Conservation (phyloP, 2,888 invertebrate species). For the Microplitis deprimator region DNA sequence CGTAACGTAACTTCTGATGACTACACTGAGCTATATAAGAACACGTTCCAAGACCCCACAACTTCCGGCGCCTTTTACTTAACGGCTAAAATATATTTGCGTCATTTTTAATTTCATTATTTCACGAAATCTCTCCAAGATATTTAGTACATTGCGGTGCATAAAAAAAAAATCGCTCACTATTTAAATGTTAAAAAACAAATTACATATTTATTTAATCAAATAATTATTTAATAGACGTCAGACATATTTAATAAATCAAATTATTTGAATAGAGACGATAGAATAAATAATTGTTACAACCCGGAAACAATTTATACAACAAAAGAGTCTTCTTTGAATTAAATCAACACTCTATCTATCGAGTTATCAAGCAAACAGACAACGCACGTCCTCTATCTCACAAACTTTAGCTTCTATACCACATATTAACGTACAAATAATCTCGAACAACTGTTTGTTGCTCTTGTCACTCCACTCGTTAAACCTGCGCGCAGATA, state of each 20-base stretch:
- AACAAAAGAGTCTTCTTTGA: background rate
- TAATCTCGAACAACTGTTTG: background rate
- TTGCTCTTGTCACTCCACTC: conserved; percentile 16
- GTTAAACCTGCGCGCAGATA: conserved; percentile 25
- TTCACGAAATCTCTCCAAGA: background rate
- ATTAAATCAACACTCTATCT: background rate
- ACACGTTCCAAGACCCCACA: conserved; percentile 54
- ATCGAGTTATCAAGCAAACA: background rate
- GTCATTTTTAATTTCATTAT: conserved; percentile 9
- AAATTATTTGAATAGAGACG: too few species aligned
- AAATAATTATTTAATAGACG: too few species aligned
- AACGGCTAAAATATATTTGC: conserved; percentile 24
- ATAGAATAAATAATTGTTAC: background rate
- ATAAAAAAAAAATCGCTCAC: too few species aligned
- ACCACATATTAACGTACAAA: background rate
- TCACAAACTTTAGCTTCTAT: background rate
- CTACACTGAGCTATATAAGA: conserved; percentile 25
- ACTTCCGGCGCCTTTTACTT: conserved; percentile 52
- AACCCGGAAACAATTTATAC: background rate
- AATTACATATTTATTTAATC: too few species aligned
- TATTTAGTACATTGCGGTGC: too few species aligned
- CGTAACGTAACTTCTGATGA: conserved; percentile 50
- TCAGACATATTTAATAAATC: too few species aligned
- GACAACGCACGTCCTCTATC: background rate
- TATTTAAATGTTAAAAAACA: too few species aligned